Evolutionary conservation across 2,888 invertebrate genomes (phyloP).

Genomic region (Epinotia brunnichana): DNA sequence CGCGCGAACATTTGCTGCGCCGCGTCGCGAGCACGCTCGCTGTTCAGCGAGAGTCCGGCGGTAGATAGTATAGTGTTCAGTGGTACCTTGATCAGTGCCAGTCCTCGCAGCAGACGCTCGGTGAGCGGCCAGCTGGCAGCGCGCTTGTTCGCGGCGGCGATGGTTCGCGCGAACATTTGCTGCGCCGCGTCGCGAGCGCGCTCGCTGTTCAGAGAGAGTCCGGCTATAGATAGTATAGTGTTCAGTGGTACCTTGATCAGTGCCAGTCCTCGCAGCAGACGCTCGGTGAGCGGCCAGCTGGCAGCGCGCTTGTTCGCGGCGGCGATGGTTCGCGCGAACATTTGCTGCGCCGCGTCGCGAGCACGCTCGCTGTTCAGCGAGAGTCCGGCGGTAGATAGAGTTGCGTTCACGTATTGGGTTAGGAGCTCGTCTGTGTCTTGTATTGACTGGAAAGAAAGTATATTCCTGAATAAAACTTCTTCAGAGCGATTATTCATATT

Average conservation of each 20-base stretch:
- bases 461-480: not conserved
- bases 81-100: slow-evolving; percentile 83
- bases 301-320: slow-evolving; percentile 69
- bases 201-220: slow-evolving; percentile 61
- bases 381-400: slow-evolving; percentile 77
- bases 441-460: slow-evolving; percentile 58
- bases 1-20: too few relatives aligned
- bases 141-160: too few relatives aligned
- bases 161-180: too few relatives aligned
- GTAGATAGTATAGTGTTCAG: too few relatives aligned
- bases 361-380: slow-evolving; percentile 54
- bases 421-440: slow-evolving; percentile 61
- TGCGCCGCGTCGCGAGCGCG: too few relatives aligned
- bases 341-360: slow-evolving; percentile 57
- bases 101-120: slow-evolving; percentile 85
- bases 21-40: too few relatives aligned
- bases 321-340: slow-evolving; percentile 79
- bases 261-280: slow-evolving; percentile 86
- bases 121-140: slow-evolving; percentile 78
- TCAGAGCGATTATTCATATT: too few relatives aligned
- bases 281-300: slow-evolving; percentile 84
- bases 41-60: too few relatives aligned
- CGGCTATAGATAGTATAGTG: slow-evolving; percentile 78
- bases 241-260: slow-evolving; percentile 87
- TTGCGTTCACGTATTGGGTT: slow-evolving; percentile 80